Base-by-base conservation (phyloP, 2,113 vertebrate species). In the Synodontis membranacea region DNA sequence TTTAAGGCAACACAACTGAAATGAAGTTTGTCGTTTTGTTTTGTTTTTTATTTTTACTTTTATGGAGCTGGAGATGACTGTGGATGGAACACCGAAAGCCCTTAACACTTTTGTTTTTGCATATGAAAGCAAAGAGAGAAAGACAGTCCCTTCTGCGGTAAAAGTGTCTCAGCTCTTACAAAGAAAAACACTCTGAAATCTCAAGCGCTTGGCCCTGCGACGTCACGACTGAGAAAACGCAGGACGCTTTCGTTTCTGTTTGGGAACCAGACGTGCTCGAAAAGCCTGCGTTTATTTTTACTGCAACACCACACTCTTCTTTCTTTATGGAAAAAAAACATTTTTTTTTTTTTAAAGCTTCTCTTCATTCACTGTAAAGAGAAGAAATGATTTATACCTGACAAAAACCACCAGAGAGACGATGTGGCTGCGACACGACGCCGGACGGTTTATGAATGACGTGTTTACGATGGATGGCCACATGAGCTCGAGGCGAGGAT, bases 1-100 rank as follows among this genome's bases (percentile, higher is more conserved):
- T 87, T 93, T 96, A 98, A 98, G 97, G 97, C 97, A 98, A 98
- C 94, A 89, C 94, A 97, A 98, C 96, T 96, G 95, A 97, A 96
- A 96, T 91, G 70, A 90, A 92, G 92, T n/a, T n/a, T n/a, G n/a
- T n/a, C n/a, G 91, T 92, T 86, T 89, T 93, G 64, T 58, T 76
- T 81, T 62, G 28, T n/a, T 70, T 44, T 25, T 31, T 15, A 11
- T 60, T 72, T 81, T 90, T 85, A 92, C 92, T 92, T 94, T 94
- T 85, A 85, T 54, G 72, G 91, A 93, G 93, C 91, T 93, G 90
- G 81, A 87, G 93, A 92, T 93, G 94, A 95, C 96, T 97, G 97
- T 98, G 97, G 97, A 98, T 97, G 97, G 96, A 97, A 95, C 91
- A 93, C 92, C 92, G 92, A 94, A 94, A 95, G 94, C 94, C 94